These are phyloP conservation scores for Hypocryptadius cinnamomeus DNA, from an alignment of 2,113 vertebrate species.

Conservation along the genomic window DNA sequence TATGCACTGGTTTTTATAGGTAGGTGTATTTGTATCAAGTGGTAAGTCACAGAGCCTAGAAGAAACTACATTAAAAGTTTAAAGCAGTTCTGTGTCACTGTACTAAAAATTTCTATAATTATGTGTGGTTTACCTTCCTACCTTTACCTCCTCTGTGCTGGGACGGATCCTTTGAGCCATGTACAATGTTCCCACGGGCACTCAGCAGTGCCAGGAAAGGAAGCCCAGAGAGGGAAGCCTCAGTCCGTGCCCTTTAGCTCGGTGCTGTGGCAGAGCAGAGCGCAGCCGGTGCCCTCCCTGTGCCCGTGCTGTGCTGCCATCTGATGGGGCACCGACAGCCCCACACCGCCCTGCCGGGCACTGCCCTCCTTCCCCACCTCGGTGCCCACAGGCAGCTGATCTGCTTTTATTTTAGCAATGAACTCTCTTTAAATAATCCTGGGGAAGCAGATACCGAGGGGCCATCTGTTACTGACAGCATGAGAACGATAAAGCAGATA, in stretches of 20 bases:
- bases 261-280: background rate
- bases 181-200: background rate
- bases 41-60: background rate
- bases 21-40: background rate
- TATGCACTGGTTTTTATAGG: background rate
- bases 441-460: background rate
- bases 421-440: background rate
- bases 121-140: background rate
- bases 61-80: background rate
- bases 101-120: background rate
- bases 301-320: slow-evolving; percentile 27
- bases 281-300: background rate
- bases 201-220: fast-evolving
- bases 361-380: background rate
- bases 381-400: background rate
- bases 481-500: background rate
- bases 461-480: background rate
- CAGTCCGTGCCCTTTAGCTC: background rate
- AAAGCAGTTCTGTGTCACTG: background rate
- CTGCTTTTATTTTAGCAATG: background rate
- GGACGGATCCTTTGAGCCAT: background rate
- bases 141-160: background rate
- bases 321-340: background rate
- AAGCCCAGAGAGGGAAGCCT: background rate
- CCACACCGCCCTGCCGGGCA: background rate